Evolutionary conservation across 2,888 invertebrate species (phyloP).

Genomic region (Coelinius sp.): DNA sequence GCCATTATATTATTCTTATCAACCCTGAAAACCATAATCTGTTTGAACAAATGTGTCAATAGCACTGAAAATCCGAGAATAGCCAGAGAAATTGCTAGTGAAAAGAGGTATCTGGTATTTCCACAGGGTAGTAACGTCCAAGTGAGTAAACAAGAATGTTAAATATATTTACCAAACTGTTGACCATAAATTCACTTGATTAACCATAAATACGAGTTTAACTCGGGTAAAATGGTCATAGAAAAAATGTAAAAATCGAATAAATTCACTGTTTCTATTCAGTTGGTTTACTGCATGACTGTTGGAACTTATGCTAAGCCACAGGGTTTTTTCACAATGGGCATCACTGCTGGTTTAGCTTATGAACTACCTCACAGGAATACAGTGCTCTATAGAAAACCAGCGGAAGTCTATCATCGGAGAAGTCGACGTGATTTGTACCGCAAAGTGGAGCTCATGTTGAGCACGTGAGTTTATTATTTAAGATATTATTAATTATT

Average conservation of each 20-base stretch:
- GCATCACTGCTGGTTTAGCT: slow-evolving; percentile 83
- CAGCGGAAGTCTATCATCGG: slow-evolving; percentile 74
- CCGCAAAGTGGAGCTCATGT: slow-evolving; percentile 75
- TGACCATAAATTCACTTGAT: neutral
- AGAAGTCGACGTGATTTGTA: slow-evolving; percentile 76
- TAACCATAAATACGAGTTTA: neutral
- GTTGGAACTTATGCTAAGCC: slow-evolving; percentile 73
- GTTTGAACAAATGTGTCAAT: slow-evolving; percentile 14
- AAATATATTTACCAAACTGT: neutral
- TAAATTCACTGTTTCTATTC: too few species aligned
- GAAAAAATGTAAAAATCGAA: too few species aligned
- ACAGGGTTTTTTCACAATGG: slow-evolving; percentile 77
- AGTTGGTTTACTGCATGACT: slow-evolving; percentile 77
- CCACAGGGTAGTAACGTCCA: slow-evolving; percentile 77
- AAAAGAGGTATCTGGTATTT: slow-evolving; percentile 75
- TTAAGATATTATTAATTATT: too few species aligned
- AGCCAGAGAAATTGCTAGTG: neutral
- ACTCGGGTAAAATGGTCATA: neutral
- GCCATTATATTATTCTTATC: slow-evolving; percentile 3
- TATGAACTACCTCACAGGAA: slow-evolving; percentile 80
- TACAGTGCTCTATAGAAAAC: slow-evolving; percentile 67
- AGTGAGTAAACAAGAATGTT: slow-evolving; percentile 67
- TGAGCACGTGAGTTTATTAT: slow-evolving; percentile 75
- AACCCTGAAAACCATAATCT: neutral
- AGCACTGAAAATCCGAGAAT: neutral